phyloP scores from a whole-genome alignment of 1,140 invertebrate species.

The Papilio polytes region DNA sequence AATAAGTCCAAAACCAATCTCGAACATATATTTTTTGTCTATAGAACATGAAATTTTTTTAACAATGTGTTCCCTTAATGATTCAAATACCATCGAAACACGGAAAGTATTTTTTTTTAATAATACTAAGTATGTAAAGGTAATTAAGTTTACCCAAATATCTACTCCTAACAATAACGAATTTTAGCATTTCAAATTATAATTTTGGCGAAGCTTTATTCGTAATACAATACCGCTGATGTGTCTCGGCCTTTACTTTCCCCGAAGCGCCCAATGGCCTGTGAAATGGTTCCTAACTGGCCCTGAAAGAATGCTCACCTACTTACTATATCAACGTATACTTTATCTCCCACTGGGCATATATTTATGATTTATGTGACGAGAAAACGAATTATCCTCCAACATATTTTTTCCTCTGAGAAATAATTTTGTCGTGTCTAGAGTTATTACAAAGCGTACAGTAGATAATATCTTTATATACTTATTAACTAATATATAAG shows the following conservation, averaged over 20 bases:
- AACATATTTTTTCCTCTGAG: constrained; percentile 11
- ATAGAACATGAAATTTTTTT: too few relatives aligned
- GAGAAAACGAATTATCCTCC: constrained; percentile 24
- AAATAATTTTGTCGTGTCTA: constrained; percentile 5
- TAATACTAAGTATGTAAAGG: too few relatives aligned
- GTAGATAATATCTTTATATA: too few relatives aligned
- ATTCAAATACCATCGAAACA: too few relatives aligned
- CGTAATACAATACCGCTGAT: not conserved
- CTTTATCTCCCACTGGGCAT: constrained; percentile 26
- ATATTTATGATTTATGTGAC: constrained; percentile 31
- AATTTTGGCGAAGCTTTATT: not conserved
- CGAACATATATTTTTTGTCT: too few relatives aligned
- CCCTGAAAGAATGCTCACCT: constrained; percentile 29
- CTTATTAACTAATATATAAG: too few relatives aligned
- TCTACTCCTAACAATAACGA: too few relatives aligned
- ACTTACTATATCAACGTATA: constrained; percentile 20
- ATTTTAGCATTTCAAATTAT: too few relatives aligned
- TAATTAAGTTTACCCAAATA: too few relatives aligned
- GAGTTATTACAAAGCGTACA: not conserved
- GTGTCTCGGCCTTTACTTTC: not conserved
- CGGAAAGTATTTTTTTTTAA: too few relatives aligned
- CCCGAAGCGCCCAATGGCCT: constrained; percentile 24
- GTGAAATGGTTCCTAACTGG: constrained; percentile 34
- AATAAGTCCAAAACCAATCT: too few relatives aligned
- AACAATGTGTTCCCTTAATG: too few relatives aligned